Evolutionary conservation across 2,797 vertebrate genomes (phyloP).

Genomic region (Benthosema pterotum): DNA sequence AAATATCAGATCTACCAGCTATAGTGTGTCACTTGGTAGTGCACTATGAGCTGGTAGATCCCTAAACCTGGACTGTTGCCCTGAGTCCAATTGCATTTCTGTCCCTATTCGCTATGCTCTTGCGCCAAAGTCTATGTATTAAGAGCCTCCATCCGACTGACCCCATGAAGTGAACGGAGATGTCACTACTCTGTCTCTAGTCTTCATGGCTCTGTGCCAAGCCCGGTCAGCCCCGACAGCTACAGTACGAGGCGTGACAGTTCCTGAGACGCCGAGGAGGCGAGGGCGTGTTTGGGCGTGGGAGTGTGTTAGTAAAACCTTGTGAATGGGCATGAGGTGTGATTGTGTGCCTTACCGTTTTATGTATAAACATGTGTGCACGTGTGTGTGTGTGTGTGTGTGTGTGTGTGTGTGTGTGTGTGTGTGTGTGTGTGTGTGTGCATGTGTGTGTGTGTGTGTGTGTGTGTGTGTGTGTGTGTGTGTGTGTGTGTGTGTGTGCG

Average conservation of each 20-base stretch:
- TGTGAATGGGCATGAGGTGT: slow-evolving; percentile 4
- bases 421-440: not conserved
- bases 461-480: slow-evolving; percentile 6
- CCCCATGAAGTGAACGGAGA: too few relatives aligned
- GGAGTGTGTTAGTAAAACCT: not conserved
- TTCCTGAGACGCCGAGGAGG: slow-evolving; percentile 6
- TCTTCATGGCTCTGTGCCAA: too few relatives aligned
- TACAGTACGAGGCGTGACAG: not conserved
- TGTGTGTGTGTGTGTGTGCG: too few relatives aligned
- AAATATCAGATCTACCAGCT: too few relatives aligned
- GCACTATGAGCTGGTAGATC: too few relatives aligned
- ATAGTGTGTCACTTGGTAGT: too few relatives aligned
- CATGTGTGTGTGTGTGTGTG: not conserved
- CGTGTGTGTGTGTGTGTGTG: slow-evolving; percentile 9
- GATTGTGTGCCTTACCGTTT: not conserved
- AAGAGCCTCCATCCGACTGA: too few relatives aligned
- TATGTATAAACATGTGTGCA: slow-evolving; percentile 3
- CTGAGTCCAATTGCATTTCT: too few relatives aligned
- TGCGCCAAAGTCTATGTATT: too few relatives aligned
- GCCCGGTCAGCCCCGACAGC: not conserved
- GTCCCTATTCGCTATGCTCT: too few relatives aligned
- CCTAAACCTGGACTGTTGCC: too few relatives aligned
- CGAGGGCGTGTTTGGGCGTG: slow-evolving; percentile 38
- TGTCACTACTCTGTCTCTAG: too few relatives aligned
- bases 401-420: slow-evolving; percentile 2